phyloP scores from a whole-genome alignment of 2,888 invertebrate species.

The Teinopalpus imperialis region DNA sequence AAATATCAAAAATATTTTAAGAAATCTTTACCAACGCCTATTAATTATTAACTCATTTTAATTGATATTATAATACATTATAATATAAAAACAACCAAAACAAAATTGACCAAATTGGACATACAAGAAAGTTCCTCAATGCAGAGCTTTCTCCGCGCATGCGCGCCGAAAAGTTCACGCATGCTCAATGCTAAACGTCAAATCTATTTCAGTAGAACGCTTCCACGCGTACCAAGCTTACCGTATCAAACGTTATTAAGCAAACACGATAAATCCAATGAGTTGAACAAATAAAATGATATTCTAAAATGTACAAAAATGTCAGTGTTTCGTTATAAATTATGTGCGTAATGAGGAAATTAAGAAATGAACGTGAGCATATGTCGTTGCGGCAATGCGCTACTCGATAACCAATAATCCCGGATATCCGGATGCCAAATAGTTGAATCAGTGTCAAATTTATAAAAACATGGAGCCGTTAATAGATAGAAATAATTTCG shows the following conservation, averaged over 20 bases:
- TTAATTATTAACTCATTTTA: too few species aligned
- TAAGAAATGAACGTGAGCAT: slow-evolving; percentile 31
- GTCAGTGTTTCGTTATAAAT: slow-evolving; percentile 1
- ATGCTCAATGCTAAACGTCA: slow-evolving; percentile 64
- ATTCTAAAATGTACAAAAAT: background rate
- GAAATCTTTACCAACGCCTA: too few species aligned
- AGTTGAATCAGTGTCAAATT: slow-evolving; percentile 53
- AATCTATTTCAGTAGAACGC: slow-evolving; percentile 71
- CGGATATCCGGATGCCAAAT: slow-evolving; percentile 57
- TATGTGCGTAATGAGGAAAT: slow-evolving; percentile 16
- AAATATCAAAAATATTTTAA: too few species aligned
- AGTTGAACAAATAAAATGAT: slow-evolving; percentile 5
- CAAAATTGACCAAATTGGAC: too few species aligned
- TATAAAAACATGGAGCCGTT: slow-evolving; percentile 84
- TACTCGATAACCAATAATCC: slow-evolving; percentile 48
- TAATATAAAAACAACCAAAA: too few species aligned
- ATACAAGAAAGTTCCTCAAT: background rate
- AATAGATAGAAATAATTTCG: slow-evolving; percentile 92
- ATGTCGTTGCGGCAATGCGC: slow-evolving; percentile 66
- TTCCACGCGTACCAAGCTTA: slow-evolving; percentile 40
- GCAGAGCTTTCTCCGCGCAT: slow-evolving; percentile 38
- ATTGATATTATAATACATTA: too few species aligned
- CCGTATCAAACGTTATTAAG: slow-evolving; percentile 37
- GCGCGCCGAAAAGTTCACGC: slow-evolving; percentile 48
- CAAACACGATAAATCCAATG: slow-evolving; percentile 21